Evolutionary conservation across 2,888 invertebrate genomes (phyloP), one percentile per base, ranked within the genome.

Genomic region (Heteromurus nitidus): DNA sequence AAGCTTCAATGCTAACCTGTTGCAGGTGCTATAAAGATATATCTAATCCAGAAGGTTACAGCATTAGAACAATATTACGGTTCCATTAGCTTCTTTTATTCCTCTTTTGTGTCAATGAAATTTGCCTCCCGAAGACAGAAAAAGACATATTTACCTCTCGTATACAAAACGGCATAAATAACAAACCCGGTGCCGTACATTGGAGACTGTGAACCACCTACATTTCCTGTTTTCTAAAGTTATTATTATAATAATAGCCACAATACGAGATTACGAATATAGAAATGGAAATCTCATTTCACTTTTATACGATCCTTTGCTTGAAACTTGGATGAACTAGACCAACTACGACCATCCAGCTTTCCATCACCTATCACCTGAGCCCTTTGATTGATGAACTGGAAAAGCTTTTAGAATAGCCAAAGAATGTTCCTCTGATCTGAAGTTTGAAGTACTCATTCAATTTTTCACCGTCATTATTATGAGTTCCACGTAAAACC

Each of bases 1-100:
- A n/a, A n/a, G n/a, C 36, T 50, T 74, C 73, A 74, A 74, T 74
- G 73, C 64, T 20, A 74, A 74, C 72, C 22, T 62, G 60, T 72
- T 72, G 72, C 20, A 69, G 18, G 60, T 72, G 62, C 20, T 30
- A 42, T 42, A 30, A 72, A 42, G 24, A 55, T 31, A 69, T 26
- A 55, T 55, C 16, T 70, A 16, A 20, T 28, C 55, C 22, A 31
- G 20, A 55, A 3, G 16, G 55, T 24, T 20, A 55, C n/a, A 13
- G n/a, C 22, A 55, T 55, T 24, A 20, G 55, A 3, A 22, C 55
- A 55, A 3, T 20, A 55, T 55, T 55, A 55, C n/a, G 24, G 55
- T 55, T 55, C 55, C 55, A 55, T 55, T 55, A 55, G 50, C 47
- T 16, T 47, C 16, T 16, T 47, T n/a, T n/a, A n/a, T 3, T 16